Conservation (phyloP, 37 sponge, comb jelly and placozoan species). For the Spongilla lacustris region DNA sequence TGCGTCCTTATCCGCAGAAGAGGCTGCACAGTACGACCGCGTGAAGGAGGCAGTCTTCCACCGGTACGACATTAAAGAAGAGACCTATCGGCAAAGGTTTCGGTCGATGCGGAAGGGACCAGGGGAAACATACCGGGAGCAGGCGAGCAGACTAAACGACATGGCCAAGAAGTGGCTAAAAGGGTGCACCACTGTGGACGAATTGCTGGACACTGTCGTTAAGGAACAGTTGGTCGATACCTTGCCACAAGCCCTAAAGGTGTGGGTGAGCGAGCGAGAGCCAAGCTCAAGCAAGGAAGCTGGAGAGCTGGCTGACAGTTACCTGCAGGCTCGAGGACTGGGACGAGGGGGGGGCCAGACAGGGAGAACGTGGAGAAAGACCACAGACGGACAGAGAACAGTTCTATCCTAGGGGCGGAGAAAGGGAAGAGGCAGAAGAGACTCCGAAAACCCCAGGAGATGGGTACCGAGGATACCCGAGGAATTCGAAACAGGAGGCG, state of each 20-base stretch:
- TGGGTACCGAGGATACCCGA: too few relatives aligned
- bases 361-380: too few relatives aligned
- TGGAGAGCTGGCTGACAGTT: slow-evolving; percentile 41
- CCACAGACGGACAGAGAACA: too few relatives aligned
- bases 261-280: slow-evolving; percentile 45
- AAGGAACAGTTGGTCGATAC: slow-evolving; percentile 40
- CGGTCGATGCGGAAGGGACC: not conserved
- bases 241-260: slow-evolving; percentile 18
- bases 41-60: slow-evolving; percentile 44
- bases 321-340: slow-evolving; percentile 22
- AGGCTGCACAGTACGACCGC: not conserved
- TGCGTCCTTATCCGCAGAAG: slow-evolving; percentile 24
- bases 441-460: too few relatives aligned
- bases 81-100: slow-evolving; percentile 28
- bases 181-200: not conserved
- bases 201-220: slow-evolving; percentile 12
- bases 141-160: slow-evolving; percentile 15
- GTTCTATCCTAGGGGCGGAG: too few relatives aligned
- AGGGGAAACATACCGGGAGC: slow-evolving; percentile 28
- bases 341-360: not conserved
- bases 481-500: too few relatives aligned
- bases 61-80: slow-evolving; percentile 28
- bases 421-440: too few relatives aligned
- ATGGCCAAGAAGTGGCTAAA: slow-evolving; percentile 31
- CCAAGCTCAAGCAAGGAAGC: slow-evolving; percentile 31